phyloP scores from a whole-genome alignment of 2,113 vertebrate species.

The Salvelinus fontinalis region DNA sequence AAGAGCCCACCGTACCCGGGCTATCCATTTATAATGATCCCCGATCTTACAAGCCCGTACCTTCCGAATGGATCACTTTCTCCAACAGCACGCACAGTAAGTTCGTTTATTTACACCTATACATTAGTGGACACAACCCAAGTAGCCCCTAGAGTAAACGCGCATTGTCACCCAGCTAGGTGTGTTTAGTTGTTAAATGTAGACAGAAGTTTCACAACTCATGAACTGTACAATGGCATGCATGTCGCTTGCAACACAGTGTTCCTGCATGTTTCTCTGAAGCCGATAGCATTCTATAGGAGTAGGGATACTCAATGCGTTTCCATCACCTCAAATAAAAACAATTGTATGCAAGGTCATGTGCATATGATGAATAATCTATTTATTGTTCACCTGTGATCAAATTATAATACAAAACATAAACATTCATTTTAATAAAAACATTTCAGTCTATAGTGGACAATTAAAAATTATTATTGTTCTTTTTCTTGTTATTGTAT shows the following conservation, averaged over 20 bases:
- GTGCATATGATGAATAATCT: constrained; percentile 15
- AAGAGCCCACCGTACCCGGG: constrained; percentile 98
- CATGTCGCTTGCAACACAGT: constrained; percentile 29
- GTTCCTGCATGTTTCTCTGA: constrained; percentile 13
- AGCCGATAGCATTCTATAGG: constrained; percentile 58
- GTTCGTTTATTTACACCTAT: constrained; percentile 75
- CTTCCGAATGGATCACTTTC: constrained; percentile 97
- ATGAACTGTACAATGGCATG: constrained; percentile 60
- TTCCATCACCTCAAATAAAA: neutral
- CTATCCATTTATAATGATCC: constrained; percentile 98
- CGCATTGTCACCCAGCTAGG: neutral
- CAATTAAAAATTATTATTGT: neutral
- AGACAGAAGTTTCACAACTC: constrained; percentile 65
- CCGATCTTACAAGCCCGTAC: constrained; percentile 95
- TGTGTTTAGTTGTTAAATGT: constrained; percentile 14
- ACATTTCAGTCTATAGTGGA: neutral
- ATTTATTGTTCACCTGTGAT: neutral
- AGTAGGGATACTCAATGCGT: constrained; percentile 12
- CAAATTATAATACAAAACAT: neutral
- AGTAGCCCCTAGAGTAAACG: neutral
- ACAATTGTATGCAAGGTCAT: constrained; percentile 24
- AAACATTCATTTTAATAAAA: neutral
- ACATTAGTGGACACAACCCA: constrained; percentile 23
- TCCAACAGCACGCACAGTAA: constrained; percentile 95
- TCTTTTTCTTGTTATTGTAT: no score